A percentile compares a stretch with the other conserved stretches of the same genome.
Evolutionary conservation across 2,888 invertebrate species (phyloP).

Genomic region (Rutpela maculata): DNA sequence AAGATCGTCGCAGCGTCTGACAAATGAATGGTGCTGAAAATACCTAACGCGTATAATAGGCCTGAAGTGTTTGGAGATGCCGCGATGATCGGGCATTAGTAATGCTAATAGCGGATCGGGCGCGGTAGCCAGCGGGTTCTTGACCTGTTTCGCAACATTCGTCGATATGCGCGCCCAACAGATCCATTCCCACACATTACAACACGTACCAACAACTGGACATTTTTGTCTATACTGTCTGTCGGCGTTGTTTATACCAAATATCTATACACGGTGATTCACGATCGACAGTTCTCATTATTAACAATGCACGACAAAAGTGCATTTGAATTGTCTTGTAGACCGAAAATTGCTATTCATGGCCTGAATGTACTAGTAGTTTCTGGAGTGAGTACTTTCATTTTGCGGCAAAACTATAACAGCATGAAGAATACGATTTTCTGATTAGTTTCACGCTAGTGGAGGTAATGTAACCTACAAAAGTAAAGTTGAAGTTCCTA

Average conservation of each 20-base stretch:
- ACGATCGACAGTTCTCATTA: background rate
- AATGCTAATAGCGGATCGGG: conserved; percentile 63
- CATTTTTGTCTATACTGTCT: conserved; percentile 42
- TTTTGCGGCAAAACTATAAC: too few species aligned
- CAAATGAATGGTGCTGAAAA: conserved; percentile 21
- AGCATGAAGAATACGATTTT: too few species aligned
- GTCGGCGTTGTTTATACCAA: conserved; percentile 15
- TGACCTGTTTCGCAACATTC: conserved; percentile 68
- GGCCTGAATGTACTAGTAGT: too few species aligned
- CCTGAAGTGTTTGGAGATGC: conserved; percentile 49
- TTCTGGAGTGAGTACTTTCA: too few species aligned
- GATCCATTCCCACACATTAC: conserved; percentile 66
- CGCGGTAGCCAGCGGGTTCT: conserved; percentile 65
- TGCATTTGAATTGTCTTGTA: background rate
- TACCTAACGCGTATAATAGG: conserved; percentile 21
- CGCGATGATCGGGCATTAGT: conserved; percentile 60
- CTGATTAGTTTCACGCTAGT: too few species aligned
- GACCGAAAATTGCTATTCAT: too few species aligned
- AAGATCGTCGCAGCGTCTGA: background rate
- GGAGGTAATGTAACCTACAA: too few species aligned
- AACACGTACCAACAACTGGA: conserved; percentile 63
- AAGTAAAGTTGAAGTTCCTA: too few species aligned
- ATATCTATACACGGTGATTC: conserved; percentile 20
- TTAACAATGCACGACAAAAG: background rate
- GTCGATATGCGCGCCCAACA: conserved; percentile 64